Conservation (phyloP, 1,140 invertebrate genomes). For the Zaprionus davidi region DNA sequence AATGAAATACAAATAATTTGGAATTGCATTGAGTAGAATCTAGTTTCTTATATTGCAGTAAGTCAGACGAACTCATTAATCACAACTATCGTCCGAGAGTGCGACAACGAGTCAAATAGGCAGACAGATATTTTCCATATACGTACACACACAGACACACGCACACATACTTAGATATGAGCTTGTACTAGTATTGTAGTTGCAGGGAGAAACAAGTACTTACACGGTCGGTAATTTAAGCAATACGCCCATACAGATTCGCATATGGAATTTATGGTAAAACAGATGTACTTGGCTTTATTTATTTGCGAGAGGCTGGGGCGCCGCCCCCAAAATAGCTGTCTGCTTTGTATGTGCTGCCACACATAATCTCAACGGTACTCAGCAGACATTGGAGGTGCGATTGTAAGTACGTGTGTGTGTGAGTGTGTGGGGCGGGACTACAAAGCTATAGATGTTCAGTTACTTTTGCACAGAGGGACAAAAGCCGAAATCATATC, state of each 20-base stretch:
- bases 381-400: slow-evolving; percentile 4
- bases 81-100: not conserved
- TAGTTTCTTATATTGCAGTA: too few relatives aligned
- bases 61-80: not conserved
- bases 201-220: slow-evolving; percentile 21
- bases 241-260: slow-evolving; percentile 38
- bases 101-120: slow-evolving; percentile 7
- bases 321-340: slow-evolving; percentile 21
- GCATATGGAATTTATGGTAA: slow-evolving; percentile 68
- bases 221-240: slow-evolving; percentile 34
- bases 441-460: slow-evolving; percentile 15
- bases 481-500: slow-evolving; percentile 78
- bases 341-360: slow-evolving; percentile 33
- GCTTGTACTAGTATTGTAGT: not conserved
- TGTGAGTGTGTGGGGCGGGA: not conserved
- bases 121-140: slow-evolving; percentile 7
- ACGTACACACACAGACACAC: not conserved
- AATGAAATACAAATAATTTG: too few relatives aligned
- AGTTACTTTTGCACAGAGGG: slow-evolving; percentile 41
- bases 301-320: slow-evolving; percentile 58
- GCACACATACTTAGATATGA: too few relatives aligned
- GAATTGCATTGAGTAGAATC: too few relatives aligned
- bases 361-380: slow-evolving; percentile 72
- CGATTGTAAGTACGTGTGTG: not conserved
- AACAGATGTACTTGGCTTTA: slow-evolving; percentile 79